Base-by-base conservation (phyloP, 1,140 invertebrate species). In the Sweltsa coloradensis region DNA sequence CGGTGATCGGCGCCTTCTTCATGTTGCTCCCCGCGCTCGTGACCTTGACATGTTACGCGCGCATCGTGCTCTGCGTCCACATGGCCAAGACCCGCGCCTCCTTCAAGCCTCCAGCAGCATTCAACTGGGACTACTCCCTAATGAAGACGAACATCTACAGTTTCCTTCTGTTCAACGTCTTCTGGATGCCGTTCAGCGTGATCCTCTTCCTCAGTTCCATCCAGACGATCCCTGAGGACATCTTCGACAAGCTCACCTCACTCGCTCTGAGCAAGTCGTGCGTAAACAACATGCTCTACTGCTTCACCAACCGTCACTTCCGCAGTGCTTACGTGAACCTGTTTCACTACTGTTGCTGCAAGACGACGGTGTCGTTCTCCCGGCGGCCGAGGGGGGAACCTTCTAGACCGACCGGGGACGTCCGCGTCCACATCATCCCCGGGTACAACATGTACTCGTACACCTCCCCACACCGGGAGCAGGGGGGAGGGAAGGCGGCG, bases 271-370 rank as follows among this genome's bases (percentile, higher is more conserved):
- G 70, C 37, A 83, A 85, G 50, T 79, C 79, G 0, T 78, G 80
- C 44, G 58, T 83, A 31, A 78, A 79, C 51, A 78, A 74, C 53
- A 67, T 82, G 3, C 57, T 85, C 1, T 85, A 85, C 56, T 76
- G 77, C 45, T 62, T 75, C 0, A 61, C 72, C 2, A 78, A 83
- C 55, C 65, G 73, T 0, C 76, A 80, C 57, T 86, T 85, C 55
- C 68, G 82, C n/a, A 77, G 72, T 49, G 82, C 83, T 3, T 89
- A 83, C 58, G 68, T 79, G 18, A 81, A 85, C 57, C 62, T 88
- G 7, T 88, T 86, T 56, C 76, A 87, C 53, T 88, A 89, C 53
- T 88, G 84, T 57, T 88, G 81, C 56, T 87, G 84, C 64, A 88
- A 88, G 60, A 85, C 78, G 5, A 81, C 79, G 3, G 75, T 87